Evolutionary conservation across 2,113 vertebrate species (phyloP).

Genomic region (Boulengeromyrus knoepffleri): DNA sequence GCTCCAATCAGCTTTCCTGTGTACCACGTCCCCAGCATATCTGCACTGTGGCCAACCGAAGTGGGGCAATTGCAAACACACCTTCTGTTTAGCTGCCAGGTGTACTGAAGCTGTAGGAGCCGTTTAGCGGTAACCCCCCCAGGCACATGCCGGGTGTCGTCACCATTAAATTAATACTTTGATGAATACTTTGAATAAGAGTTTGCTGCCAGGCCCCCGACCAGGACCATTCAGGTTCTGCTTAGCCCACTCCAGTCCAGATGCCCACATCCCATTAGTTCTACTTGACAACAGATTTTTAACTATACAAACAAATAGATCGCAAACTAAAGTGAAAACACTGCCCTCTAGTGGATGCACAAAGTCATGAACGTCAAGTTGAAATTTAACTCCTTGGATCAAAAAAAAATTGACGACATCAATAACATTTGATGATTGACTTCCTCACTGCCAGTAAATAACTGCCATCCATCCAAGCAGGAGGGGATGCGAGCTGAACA

Average conservation of each 20-base stretch:
- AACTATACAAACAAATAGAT: not conserved
- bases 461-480: not conserved
- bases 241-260: not conserved
- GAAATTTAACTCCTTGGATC: not conserved
- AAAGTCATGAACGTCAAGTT: not conserved
- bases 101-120: not conserved
- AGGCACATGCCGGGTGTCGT: not conserved
- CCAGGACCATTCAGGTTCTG: not conserved
- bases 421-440: not conserved
- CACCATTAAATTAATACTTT: not conserved
- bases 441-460: not conserved
- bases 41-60: not conserved
- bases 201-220: not conserved
- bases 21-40: not conserved
- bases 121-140: not conserved
- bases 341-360: not conserved
- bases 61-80: not conserved
- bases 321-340: not conserved
- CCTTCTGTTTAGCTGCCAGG: not conserved
- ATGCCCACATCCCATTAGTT: not conserved
- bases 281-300: not conserved
- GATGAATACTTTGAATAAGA: not conserved
- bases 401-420: not conserved
- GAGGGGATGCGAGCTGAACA: not conserved
- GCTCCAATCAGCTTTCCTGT: not conserved